Evolutionary conservation across 53 echinoderm and acorn worm genomes (phyloP).

Genomic region (Echinarachnius parma): DNA sequence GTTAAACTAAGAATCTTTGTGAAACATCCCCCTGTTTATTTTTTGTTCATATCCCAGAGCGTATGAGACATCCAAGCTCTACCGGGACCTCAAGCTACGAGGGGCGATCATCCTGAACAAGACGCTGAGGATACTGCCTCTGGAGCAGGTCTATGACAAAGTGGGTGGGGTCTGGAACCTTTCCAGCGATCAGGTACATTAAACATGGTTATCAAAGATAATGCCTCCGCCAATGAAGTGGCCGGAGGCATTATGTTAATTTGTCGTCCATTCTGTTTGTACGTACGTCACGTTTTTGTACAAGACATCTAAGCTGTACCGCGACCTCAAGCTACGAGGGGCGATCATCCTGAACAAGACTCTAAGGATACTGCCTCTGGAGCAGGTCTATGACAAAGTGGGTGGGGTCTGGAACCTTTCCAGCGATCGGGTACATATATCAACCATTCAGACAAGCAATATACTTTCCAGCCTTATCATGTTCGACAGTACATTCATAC

Average conservation of each 20-base stretch:
- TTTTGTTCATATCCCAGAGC: constrained; percentile 44
- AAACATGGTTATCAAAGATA: no score
- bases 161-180: constrained; percentile 98
- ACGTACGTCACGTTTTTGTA: no score
- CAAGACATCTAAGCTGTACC: constrained; percentile 92
- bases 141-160: constrained; percentile 97
- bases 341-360: constrained; percentile 87
- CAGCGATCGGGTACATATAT: constrained; percentile 71
- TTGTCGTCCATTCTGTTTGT: no score
- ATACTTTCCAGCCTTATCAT: no score
- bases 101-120: constrained; percentile 91
- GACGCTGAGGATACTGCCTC: constrained; percentile 72
- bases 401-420: constrained; percentile 98
- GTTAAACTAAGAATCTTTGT: no score
- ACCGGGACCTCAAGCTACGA: constrained; percentile 86
- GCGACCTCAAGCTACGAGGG: constrained; percentile 88
- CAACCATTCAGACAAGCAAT: no score
- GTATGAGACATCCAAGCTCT: constrained; percentile 94
- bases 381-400: constrained; percentile 96
- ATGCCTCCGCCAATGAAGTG: no score
- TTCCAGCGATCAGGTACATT: constrained; percentile 84
- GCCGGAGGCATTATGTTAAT: no score
- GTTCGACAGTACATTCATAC: no score
- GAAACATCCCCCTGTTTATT: background rate
- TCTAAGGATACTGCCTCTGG: constrained; percentile 78